These are phyloP conservation scores for Tipula vernalis DNA, from an alignment of 2,888 invertebrate species.

Conservation along the genomic window DNA sequence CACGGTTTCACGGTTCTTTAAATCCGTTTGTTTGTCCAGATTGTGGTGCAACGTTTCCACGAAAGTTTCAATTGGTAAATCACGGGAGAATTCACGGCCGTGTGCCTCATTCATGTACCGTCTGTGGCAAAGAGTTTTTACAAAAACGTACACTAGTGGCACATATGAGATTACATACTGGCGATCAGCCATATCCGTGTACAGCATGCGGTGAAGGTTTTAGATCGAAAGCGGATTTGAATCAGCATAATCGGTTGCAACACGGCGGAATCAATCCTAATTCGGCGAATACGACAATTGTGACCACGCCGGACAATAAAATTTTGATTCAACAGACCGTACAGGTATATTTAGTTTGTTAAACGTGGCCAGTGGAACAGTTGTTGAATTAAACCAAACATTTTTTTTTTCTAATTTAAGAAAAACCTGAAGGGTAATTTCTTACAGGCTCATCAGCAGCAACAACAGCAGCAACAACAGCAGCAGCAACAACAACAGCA, in stretches of 20 bases:
- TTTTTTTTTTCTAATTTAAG: not conserved
- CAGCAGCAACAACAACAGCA: slow-evolving; percentile 30
- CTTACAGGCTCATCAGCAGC: slow-evolving; percentile 12
- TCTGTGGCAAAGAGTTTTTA: slow-evolving; percentile 73
- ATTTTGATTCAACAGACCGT: slow-evolving; percentile 12
- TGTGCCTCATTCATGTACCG: slow-evolving; percentile 67
- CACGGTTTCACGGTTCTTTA: slow-evolving; percentile 84
- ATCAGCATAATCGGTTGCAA: slow-evolving; percentile 49
- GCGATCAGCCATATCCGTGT: slow-evolving; percentile 60
- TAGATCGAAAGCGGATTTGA: slow-evolving; percentile 54
- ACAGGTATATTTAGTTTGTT: not conserved
- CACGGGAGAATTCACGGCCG: slow-evolving; percentile 71
- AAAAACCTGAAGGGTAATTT: slow-evolving; percentile 5
- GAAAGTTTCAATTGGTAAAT: slow-evolving; percentile 76
- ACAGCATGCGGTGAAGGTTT: slow-evolving; percentile 67
- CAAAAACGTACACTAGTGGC: slow-evolving; percentile 70
- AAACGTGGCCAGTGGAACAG: not conserved
- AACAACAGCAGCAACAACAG: slow-evolving; percentile 19
- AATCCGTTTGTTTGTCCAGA: slow-evolving; percentile 89
- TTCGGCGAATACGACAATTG: slow-evolving; percentile 32
- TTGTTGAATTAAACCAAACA: not conserved
- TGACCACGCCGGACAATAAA: slow-evolving; percentile 17
- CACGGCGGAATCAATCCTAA: slow-evolving; percentile 37
- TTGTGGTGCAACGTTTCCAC: slow-evolving; percentile 73
- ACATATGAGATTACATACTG: slow-evolving; percentile 69